Base-by-base conservation (phyloP, 1,140 invertebrate species). In the Caenorhabditis briggsae region DNA sequence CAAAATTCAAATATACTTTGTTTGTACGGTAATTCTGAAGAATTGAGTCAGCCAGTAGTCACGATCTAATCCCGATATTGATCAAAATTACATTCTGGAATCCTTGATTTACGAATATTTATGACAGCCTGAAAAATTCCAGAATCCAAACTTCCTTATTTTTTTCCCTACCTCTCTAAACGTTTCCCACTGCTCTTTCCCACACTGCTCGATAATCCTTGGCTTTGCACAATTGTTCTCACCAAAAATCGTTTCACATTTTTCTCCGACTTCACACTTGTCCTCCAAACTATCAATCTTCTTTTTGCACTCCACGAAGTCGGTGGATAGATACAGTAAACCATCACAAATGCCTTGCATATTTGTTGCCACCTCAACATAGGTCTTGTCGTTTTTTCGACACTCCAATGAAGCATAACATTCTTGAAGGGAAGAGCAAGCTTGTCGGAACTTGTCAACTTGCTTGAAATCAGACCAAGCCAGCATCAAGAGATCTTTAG, bases 331-430 rank as follows among this genome's bases (percentile, higher is more conserved):
- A 20, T n/a, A 58, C 20, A 58, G n/a, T n/a, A 58, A n/a, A 18
- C 18, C 56, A 8, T 14, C 16, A n/a, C 56, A 58, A 20, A 20
- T 58, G 8, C 16, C 8, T 18, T 58, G 16, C 16, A n/a, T 58
- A 20, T 58, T n/a, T 9, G 8, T 20, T 8, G 56, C 16, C 56
- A 58, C 8, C 20, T 58, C n/a, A 14, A 58, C 56, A 20, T 58
- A 58, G 8, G 16, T 5, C 56, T 9, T 18, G 20, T 58, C 56
- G n/a, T 58, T n/a, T 58, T 58, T 58, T 20, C 56, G 16, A 20
- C 56, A 58, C n/a, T 58, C n/a, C 56, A 58, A 58, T n/a, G 56
- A 58, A 20, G 56, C 16, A 58, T 58, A 58, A 20, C 56, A 58
- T 14, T 18, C 56, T 58, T 58, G 16, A 20, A 58, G 56, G 14